Conservation (phyloP, 2,797 vertebrate species). For the Hozukius guyotensis region DNA sequence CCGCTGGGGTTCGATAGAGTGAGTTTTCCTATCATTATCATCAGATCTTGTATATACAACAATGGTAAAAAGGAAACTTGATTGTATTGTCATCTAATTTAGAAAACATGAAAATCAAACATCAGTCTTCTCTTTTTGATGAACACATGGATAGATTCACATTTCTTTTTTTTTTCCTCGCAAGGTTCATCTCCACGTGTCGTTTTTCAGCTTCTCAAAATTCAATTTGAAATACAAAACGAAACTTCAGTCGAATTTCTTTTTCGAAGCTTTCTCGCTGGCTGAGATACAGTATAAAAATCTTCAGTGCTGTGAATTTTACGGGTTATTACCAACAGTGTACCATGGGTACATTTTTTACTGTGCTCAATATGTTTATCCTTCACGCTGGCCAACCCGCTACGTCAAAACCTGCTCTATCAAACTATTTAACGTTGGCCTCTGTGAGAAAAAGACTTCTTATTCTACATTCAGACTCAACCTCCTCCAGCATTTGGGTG, state of each 20-base stretch:
- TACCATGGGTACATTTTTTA: conserved; percentile 84
- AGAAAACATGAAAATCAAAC: conserved; percentile 87
- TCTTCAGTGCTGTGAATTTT: conserved; percentile 89
- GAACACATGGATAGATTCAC: conserved; percentile 79
- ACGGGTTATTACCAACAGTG: conserved; percentile 81
- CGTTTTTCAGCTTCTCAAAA: conserved; percentile 69
- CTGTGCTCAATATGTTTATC: conserved; percentile 92
- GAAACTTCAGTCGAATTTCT: conserved; percentile 82
- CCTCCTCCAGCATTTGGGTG: conserved; percentile 71
- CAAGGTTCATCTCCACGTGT: conserved; percentile 64
- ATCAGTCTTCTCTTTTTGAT: conserved; percentile 80
- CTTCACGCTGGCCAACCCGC: conserved; percentile 82
- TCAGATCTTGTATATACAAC: conserved; percentile 85
- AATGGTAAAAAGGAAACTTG: conserved; percentile 87
- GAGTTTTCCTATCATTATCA: conserved; percentile 75
- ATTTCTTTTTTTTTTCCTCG: conserved; percentile 58
- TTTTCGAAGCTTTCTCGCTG: conserved; percentile 92
- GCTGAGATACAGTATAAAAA: conserved; percentile 93
- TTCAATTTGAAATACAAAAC: conserved; percentile 83
- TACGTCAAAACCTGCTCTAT: conserved; percentile 65
- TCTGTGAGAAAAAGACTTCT: conserved; percentile 72
- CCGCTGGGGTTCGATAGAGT: conserved; percentile 66
- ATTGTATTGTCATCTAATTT: conserved; percentile 90
- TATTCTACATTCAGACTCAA: conserved; percentile 82
- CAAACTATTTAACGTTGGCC: conserved; percentile 68